phyloP scores from a whole-genome alignment of 2,113 vertebrate genomes.

The Cyanoliseus patagonus region DNA sequence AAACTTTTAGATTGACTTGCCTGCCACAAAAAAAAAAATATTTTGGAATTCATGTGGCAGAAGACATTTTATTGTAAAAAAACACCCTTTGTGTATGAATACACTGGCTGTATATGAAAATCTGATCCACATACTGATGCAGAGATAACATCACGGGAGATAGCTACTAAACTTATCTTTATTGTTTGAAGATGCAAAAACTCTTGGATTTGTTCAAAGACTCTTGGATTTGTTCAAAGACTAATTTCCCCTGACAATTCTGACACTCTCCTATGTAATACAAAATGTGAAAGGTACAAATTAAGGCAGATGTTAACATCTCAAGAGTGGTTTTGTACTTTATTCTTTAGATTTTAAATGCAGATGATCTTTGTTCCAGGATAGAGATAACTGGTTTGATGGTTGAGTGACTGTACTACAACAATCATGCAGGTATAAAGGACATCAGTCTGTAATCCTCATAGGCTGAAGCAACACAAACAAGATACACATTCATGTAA shows the following conservation, averaged over 20 bases:
- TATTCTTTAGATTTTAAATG: slow-evolving; percentile 8
- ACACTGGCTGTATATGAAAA: background rate
- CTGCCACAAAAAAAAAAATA: background rate
- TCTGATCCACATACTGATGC: background rate
- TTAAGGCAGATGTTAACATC: background rate
- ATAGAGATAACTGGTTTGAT: slow-evolving; percentile 15
- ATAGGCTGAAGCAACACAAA: background rate
- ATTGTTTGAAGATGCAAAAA: background rate
- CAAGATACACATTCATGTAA: background rate
- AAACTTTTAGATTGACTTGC: background rate
- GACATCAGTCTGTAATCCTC: background rate
- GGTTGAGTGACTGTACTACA: background rate
- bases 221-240: background rate
- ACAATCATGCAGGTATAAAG: background rate
- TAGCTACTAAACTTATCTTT: background rate
- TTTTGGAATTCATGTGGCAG: background rate
- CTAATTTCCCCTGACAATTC: background rate
- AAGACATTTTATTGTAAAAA: background rate
- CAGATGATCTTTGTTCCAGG: background rate
- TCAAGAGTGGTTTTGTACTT: background rate
- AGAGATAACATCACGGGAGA: background rate
- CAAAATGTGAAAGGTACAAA: background rate
- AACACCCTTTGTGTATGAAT: background rate
- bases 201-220: background rate
- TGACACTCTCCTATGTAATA: background rate